phyloP scores from a whole-genome alignment of 1,140 invertebrate species.

The Oreohelix idahoensis region DNA sequence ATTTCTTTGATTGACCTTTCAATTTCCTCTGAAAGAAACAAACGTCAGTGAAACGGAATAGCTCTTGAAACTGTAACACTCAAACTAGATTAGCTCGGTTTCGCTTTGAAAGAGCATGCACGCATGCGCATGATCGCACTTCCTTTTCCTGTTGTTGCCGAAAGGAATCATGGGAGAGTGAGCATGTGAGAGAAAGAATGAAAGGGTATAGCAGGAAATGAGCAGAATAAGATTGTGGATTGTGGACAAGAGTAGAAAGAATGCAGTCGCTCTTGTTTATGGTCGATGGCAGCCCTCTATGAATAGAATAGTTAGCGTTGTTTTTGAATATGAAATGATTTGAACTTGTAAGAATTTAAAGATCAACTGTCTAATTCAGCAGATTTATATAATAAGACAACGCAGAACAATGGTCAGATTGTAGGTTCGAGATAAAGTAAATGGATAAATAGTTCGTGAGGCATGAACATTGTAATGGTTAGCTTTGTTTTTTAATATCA shows the following conservation, averaged over 20 bases:
- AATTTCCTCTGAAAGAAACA: neutral
- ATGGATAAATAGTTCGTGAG: too few relatives aligned
- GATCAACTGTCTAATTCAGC: too few relatives aligned
- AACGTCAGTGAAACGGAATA: neutral
- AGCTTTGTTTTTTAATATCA: too few relatives aligned
- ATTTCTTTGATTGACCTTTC: neutral
- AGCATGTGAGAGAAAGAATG: neutral
- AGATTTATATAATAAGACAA: too few relatives aligned
- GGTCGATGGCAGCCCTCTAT: too few relatives aligned
- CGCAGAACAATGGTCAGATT: too few relatives aligned
- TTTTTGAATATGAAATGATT: too few relatives aligned
- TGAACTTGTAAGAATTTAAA: too few relatives aligned
- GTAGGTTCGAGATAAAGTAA: too few relatives aligned
- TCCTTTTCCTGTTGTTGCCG: slow-evolving; percentile 2
- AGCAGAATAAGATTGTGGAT: neutral
- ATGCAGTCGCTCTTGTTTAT: neutral
- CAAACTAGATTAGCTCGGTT: neutral
- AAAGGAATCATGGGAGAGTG: slow-evolving; percentile 7
- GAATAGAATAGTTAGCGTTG: too few relatives aligned
- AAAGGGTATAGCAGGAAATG: neutral
- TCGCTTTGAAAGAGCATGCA: neutral
- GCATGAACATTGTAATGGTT: too few relatives aligned
- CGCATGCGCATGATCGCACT: slow-evolving; percentile 12
- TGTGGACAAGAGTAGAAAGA: neutral
- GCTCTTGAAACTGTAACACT: neutral